Evolutionary conservation across 2,113 vertebrate genomes (phyloP).

Genomic region (Oncorhynchus keta): DNA sequence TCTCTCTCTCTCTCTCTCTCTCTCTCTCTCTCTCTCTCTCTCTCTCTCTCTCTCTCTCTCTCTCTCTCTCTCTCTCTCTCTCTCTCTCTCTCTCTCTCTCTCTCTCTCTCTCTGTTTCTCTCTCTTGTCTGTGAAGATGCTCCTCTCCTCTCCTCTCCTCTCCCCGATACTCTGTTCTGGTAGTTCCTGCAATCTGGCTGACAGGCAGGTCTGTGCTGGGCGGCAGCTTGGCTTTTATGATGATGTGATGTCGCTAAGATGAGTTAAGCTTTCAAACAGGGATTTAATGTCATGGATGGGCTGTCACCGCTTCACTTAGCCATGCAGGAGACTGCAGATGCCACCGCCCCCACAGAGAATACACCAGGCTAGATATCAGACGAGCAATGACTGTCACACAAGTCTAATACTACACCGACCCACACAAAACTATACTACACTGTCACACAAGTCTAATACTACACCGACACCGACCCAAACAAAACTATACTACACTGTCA

Average conservation of each 20-base stretch:
- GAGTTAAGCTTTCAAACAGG: slow-evolving; percentile 60
- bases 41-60: too few species aligned
- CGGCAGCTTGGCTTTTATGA: slow-evolving; percentile 53
- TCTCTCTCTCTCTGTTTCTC: too few species aligned
- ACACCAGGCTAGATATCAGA: slow-evolving; percentile 39
- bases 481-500: slow-evolving; percentile 6
- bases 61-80: too few species aligned
- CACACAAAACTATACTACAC: not conserved
- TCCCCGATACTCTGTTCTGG: slow-evolving; percentile 14
- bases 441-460: slow-evolving; percentile 8
- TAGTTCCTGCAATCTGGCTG: slow-evolving; percentile 30
- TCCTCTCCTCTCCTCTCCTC: not conserved
- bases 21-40: too few species aligned
- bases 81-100: too few species aligned
- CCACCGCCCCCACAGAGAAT: slow-evolving; percentile 49
- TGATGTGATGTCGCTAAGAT: slow-evolving; percentile 59
- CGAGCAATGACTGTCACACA: slow-evolving; percentile 60
- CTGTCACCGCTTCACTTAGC: slow-evolving; percentile 64
- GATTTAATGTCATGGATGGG: slow-evolving; percentile 58
- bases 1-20: slow-evolving; percentile 4
- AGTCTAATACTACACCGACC: not conserved
- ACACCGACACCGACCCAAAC: not conserved
- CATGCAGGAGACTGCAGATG: slow-evolving; percentile 47
- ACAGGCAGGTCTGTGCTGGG: not conserved
- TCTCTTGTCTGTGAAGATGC: too few species aligned